Evolutionary conservation across 2,797 vertebrate genomes (phyloP).

Genomic region (Argyrosomus regius): DNA sequence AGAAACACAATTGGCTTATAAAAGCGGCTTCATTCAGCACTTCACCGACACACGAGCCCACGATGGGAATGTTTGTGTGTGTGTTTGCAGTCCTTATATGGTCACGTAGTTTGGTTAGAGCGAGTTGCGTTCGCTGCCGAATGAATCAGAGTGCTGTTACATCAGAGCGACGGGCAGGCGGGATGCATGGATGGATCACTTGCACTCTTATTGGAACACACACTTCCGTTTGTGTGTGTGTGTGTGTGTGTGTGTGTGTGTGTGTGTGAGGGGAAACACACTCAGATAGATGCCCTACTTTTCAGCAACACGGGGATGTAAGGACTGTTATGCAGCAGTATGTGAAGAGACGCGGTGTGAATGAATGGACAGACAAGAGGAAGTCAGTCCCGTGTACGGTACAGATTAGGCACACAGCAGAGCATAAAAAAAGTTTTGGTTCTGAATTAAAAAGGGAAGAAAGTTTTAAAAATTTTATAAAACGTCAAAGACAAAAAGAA

Average conservation of each 20-base stretch:
- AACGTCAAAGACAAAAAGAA: not conserved
- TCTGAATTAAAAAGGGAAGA: not conserved
- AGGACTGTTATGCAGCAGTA: constrained; percentile 60
- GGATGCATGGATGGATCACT: constrained; percentile 79
- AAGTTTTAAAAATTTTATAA: not conserved
- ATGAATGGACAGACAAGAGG: constrained; percentile 46
- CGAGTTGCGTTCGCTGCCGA: constrained; percentile 69
- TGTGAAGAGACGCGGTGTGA: constrained; percentile 44
- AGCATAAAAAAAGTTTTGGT: not conserved
- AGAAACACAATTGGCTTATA: constrained; percentile 38
- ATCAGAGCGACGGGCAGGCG: constrained; percentile 76
- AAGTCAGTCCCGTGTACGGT: constrained; percentile 22
- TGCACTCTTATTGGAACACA: constrained; percentile 73
- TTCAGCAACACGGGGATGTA: constrained; percentile 73
- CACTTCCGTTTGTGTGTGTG: constrained; percentile 68
- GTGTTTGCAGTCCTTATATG: constrained; percentile 77
- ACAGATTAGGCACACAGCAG: not conserved
- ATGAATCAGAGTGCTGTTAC: constrained; percentile 84
- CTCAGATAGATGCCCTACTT: constrained; percentile 75
- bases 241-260: constrained; percentile 33
- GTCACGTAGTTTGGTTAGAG: constrained; percentile 71
- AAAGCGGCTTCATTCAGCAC: constrained; percentile 61
- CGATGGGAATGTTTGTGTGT: constrained; percentile 63
- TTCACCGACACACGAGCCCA: constrained; percentile 64
- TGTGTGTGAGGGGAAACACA: constrained; percentile 42